Conservation (phyloP, 2,797 vertebrate species). For the Acanthopagrus latus region DNA sequence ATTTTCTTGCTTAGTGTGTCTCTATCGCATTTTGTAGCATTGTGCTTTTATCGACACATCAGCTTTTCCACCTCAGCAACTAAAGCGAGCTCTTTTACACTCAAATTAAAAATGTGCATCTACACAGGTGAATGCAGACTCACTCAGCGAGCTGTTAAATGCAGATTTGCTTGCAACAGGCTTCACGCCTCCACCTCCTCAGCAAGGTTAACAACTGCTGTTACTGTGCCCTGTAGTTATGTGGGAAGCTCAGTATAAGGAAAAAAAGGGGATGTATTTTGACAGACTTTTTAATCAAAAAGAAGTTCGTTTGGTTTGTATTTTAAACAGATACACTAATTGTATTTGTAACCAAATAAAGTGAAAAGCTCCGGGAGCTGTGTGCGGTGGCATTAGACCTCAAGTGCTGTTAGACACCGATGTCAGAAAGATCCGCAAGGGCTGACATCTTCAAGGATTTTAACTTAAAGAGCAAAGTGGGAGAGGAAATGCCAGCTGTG, state of each 20-base stretch:
- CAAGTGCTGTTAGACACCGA: not conserved
- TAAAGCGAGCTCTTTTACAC: not conserved
- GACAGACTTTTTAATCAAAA: not conserved
- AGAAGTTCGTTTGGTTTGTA: not conserved
- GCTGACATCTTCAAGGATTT: conserved; percentile 15
- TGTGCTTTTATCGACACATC: not conserved
- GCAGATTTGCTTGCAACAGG: not conserved
- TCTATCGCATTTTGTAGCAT: not conserved
- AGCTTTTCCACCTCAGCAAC: not conserved
- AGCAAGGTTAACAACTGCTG: not conserved
- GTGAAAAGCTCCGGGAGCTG: not conserved
- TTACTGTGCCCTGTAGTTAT: not conserved
- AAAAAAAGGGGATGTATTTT: not conserved
- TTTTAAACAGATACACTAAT: not conserved
- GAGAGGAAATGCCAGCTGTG: conserved; percentile 40
- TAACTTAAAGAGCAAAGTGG: conserved; percentile 38
- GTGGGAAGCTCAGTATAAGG: not conserved
- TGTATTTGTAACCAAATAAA: not conserved
- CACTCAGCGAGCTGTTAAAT: not conserved
- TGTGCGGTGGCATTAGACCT: not conserved
- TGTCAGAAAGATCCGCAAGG: not conserved
- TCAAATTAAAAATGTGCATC: not conserved
- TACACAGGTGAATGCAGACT: not conserved
- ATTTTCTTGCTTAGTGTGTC: not conserved
- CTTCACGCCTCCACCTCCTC: not conserved